Base-by-base conservation (phyloP, 37 sponge, comb jelly and placozoan genomes). In the Ephydatia muelleri region DNA sequence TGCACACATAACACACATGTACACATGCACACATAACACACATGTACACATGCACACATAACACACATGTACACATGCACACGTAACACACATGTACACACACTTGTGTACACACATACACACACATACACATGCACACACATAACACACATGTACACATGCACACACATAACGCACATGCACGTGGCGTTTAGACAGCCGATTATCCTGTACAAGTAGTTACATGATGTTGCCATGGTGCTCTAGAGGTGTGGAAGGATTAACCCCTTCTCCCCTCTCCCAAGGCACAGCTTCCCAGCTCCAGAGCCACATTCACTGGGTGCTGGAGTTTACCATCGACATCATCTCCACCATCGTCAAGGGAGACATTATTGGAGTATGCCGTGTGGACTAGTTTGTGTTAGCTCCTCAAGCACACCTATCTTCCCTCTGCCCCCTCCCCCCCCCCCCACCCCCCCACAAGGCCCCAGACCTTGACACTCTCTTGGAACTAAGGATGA, bases 271-370 rank as follows among this genome's bases (percentile, higher is more conserved):
- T 38, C n/a, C 48, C 29, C 39, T 49, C 21, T 8, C 25, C 28
- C 22, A 39, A 89, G 90, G 75, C 36, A 75, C 57, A 1, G 67
- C 80, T 14, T 47, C 67, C 13, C 85, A 89, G 48, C 85, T 89
- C 25, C 90, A 89, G 49, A 70, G 73, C n/a, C 90, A 89, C 74
- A 65, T 48, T 2, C 85, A 84, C 90, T 89, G 90, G 90, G 21
- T 89, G 13, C 36, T 89, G 40, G 90, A 84, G 38, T 32, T 89
- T 28, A 39, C 90, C 64, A 80, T 89, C 8, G 80, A 80, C 23
- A 28, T 84, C 25, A 76, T 84, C 35, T 40, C 85, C 30, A 78
- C 75, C 79, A 73, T 84, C 30, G 48, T 78, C 29, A 35, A 77
- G 23, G 77, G 80, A 29, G 23, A 79, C 80, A 64, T 35, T 23